Base-by-base conservation (phyloP, 2,888 invertebrate species). In the Rotaria socialis region DNA sequence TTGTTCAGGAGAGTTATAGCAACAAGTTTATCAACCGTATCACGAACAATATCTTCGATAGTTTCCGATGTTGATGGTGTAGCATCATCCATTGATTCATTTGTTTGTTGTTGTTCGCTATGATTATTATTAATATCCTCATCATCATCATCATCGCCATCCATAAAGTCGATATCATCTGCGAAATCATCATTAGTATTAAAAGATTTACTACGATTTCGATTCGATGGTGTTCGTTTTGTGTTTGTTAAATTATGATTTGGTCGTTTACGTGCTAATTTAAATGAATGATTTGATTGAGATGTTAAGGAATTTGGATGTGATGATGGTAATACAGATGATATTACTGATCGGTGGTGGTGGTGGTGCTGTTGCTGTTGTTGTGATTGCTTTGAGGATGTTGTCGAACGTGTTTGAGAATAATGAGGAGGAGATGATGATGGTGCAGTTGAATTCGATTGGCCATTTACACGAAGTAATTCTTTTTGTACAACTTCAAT, bases 401-500 rank as follows among this genome's bases (percentile, higher is more conserved):
- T 47, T 47, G 47, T 6, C n/a, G 22, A 7, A 47, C 47, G 22
- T 47, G 80, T 47, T 47, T 80, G 47, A 47, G 80, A 80, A 80
- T 43, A 80, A 47, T 80, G 80, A 14, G 43, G 80, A 43, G 43
- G 43, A 8, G 80, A 80, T 47, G 80, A 80, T 47, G 80, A 47
- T 11, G 43, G 43, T 47, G 80, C 47, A 10, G 80, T n/a, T 24
- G 80, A 80, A 47, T 43, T 47, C 4, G 80, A 80, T 47, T 80
- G 80, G n/a, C 80, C 80, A 80, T 80, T 80, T 2, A 80, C 80
- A 43, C 47, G 43, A 47, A 47, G 80, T 24, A 80, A 47, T 80
- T 80, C 80, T 47, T 80, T 80, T 47, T 80, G 80, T 47, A 80
- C 80, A 80, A 80, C 80, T 80, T 80, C 80, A 80, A 80, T 80